A percentile compares a stretch with the other conserved stretches of the same genome.
Evolutionary conservation across 2,888 invertebrate species (phyloP).

Genomic region (Synanthedon tipuliformis): DNA sequence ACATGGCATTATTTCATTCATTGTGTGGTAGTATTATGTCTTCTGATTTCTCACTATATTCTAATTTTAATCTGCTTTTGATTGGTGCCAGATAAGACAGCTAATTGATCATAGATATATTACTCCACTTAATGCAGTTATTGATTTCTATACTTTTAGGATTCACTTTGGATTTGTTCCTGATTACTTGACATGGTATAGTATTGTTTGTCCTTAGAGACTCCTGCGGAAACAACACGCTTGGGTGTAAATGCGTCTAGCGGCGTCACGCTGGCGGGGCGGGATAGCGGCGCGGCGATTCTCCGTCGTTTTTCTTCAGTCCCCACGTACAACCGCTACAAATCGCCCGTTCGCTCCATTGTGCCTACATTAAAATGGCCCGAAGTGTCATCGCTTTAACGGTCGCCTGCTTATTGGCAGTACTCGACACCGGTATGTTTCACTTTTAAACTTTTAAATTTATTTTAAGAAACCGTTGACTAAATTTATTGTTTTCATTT

Average conservation of each 20-base stretch:
- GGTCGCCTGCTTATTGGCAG: constrained; percentile 43
- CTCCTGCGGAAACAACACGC: constrained; percentile 10
- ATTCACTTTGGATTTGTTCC: no score
- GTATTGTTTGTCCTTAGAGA: background rate
- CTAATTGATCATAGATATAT: no score
- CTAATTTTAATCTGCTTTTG: no score
- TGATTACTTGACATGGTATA: background rate
- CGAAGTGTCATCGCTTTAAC: constrained; percentile 37
- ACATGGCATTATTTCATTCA: no score
- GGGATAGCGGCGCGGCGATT: constrained; percentile 11
- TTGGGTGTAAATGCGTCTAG: constrained; percentile 41
- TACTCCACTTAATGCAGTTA: no score
- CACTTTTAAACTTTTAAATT: constrained; percentile 4
- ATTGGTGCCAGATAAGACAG: no score
- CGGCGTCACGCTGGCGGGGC: constrained; percentile 44
- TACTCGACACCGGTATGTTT: constrained; percentile 51
- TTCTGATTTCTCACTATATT: no score
- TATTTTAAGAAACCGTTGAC: background rate
- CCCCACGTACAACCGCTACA: constrained; percentile 24
- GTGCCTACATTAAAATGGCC: constrained; percentile 32
- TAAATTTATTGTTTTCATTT: background rate
- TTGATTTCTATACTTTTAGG: no score
- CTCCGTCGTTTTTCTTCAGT: constrained; percentile 25
- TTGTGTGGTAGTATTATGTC: no score
- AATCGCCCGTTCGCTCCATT: constrained; percentile 25